Conservation (phyloP, 2,113 vertebrate genomes). For the Sapayoa aenigma region DNA sequence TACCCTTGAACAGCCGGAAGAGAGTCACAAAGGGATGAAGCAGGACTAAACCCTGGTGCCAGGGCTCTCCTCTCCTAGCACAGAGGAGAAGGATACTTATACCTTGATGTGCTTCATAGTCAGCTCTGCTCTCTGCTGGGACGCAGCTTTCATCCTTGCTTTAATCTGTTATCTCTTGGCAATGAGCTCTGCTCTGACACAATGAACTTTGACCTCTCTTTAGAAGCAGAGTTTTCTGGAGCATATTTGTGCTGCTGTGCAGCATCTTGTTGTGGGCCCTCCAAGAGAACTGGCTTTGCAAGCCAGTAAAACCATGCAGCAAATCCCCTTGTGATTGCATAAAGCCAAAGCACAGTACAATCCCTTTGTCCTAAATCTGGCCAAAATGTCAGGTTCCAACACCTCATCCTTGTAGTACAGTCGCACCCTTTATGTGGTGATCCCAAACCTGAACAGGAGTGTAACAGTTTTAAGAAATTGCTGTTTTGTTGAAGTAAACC, state of each 20-base stretch:
- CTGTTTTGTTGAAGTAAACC: not conserved
- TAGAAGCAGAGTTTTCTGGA: slow-evolving; percentile 72
- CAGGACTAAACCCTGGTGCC: not conserved
- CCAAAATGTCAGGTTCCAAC: not conserved
- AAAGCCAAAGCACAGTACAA: not conserved
- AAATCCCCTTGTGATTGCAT: not conserved
- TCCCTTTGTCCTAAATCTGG: not conserved
- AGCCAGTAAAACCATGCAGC: not conserved
- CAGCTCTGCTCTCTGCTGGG: slow-evolving; percentile 59
- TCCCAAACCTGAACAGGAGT: not conserved
- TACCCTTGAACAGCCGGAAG: not conserved
- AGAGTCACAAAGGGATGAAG: not conserved
- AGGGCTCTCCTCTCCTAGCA: not conserved
- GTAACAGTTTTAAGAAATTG: not conserved
- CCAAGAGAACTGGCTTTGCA: not conserved
- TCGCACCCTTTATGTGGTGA: not conserved
- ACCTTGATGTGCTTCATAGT: slow-evolving; percentile 64
- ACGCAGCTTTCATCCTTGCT: slow-evolving; percentile 40
- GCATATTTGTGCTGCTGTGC: slow-evolving; percentile 62
- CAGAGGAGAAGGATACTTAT: slow-evolving; percentile 39
- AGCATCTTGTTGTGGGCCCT: slow-evolving; percentile 62
- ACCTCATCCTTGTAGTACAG: not conserved
- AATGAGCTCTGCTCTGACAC: slow-evolving; percentile 61
- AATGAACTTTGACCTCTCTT: slow-evolving; percentile 72
- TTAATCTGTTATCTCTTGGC: slow-evolving; percentile 73